Evolutionary conservation across 1,140 invertebrate species (phyloP).

Genomic region (Nymphalis io): DNA sequence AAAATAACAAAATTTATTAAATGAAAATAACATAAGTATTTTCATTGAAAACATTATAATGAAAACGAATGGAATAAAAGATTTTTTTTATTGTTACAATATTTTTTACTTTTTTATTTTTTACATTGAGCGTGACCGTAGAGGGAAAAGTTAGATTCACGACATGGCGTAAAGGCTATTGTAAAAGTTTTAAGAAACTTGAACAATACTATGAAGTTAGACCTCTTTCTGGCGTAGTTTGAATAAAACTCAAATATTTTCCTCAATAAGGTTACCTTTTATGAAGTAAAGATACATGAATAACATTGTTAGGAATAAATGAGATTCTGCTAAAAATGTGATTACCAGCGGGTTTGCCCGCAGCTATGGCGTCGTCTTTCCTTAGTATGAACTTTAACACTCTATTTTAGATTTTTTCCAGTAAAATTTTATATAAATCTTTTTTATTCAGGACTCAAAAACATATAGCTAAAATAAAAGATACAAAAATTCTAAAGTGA

Average conservation of each 20-base stretch:
- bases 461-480: too few species aligned
- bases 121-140: constrained; percentile 2
- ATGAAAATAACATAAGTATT: neutral
- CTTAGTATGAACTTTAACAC: too few species aligned
- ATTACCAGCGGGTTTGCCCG: too few species aligned
- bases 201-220: constrained; percentile 10
- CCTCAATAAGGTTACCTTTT: neutral
- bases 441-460: too few species aligned
- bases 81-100: neutral
- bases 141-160: neutral
- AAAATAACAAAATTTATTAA: neutral
- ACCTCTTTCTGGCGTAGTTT: constrained; percentile 1
- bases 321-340: too few species aligned
- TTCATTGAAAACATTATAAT: neutral
- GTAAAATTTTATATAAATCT: too few species aligned
- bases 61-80: neutral
- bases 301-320: too few species aligned
- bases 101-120: neutral
- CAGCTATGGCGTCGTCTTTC: too few species aligned
- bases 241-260: constrained; percentile 5
- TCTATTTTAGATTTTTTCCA: too few species aligned
- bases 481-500: too few species aligned
- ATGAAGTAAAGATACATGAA: neutral
- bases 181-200: constrained; percentile 1
- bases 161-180: constrained; percentile 4